Evolutionary conservation across 2,797 vertebrate species (phyloP), one percentile per base, ranked within the genome.

Genomic region (Coracias cyanogaster): DNA sequence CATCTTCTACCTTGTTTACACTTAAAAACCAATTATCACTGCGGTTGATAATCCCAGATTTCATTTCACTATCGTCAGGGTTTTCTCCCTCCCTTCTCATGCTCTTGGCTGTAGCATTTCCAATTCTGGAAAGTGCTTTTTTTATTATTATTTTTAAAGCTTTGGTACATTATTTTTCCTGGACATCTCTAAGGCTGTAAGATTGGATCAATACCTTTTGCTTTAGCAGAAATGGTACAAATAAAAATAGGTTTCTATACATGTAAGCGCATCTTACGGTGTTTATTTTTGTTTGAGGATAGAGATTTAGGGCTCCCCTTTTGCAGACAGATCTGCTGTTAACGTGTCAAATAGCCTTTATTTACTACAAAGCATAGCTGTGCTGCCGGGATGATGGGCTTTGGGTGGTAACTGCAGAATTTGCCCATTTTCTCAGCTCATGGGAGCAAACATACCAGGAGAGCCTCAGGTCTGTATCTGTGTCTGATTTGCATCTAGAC

Each of bases 221-320:
- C 29, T 86, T 51, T 14, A 58, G 66, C 6, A 3, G 28, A 43
- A 78, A 20, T 21, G 26, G 18, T 52, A 10, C 25, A 6, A 77
- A 48, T 26, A 6, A 79, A 74, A 48, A 19, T 2, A 17, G 4
- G 6, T 31, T 86, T 52, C 31, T 28, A 1, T 9, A 4, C 1
- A 0, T 0, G 2, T 8, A 33, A 26, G 31, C 2, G 3, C 16
- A 21, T 77, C 61, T 90, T 31, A 3, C 1, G 26, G n/a, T 7
- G 4, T 49, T 54, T 54, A 21, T 20, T 31, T 21, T 60, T 31
- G 12, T 60, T 81, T 35, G 51, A 77, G 33, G 46, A 13, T 41
- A 31, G 88, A n/a, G 6, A 54, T 51, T 77, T 43, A 43, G 46
- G 81, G 60, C 46, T 11, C 5, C 31, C 7, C 25, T 72, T 26